Evolutionary conservation across 2,113 vertebrate genomes (phyloP).

Genomic region (Casuarius casuarius): DNA sequence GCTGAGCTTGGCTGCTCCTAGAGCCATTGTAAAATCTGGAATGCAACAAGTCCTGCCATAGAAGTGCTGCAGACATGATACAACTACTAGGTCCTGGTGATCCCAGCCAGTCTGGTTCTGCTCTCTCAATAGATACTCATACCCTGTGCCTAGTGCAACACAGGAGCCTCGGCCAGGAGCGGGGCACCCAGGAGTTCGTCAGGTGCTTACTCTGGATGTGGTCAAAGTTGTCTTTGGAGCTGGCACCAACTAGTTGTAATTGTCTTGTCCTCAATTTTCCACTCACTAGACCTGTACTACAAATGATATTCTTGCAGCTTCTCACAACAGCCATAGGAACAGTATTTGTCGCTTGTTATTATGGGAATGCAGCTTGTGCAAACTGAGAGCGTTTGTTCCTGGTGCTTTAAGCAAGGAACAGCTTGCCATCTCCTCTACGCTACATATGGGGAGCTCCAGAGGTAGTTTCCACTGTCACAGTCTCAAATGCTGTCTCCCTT

Average conservation of each 20-base stretch:
- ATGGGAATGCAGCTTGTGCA: constrained; percentile 32
- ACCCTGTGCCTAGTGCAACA: not conserved
- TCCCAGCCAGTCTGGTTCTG: not conserved
- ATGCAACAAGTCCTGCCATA: not conserved
- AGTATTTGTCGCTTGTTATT: not conserved
- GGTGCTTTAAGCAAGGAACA: constrained; percentile 52
- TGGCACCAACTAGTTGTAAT: not conserved
- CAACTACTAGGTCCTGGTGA: constrained; percentile 8
- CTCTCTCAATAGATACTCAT: not conserved
- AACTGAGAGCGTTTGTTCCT: constrained; percentile 12
- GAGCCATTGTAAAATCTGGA: not conserved
- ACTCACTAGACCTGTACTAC: constrained; percentile 5
- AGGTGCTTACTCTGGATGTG: not conserved
- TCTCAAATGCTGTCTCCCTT: constrained; percentile 46
- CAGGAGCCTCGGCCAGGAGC: not conserved
- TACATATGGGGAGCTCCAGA: constrained; percentile 57
- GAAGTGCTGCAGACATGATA: not conserved
- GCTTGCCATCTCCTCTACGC: not conserved
- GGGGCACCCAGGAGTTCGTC: constrained; percentile 1
- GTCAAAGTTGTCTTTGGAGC: not conserved
- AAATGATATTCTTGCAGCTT: not conserved
- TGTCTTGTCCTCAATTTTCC: not conserved
- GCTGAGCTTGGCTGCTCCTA: not conserved
- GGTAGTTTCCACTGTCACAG: constrained; percentile 58
- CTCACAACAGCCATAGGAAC: not conserved